Conservation (phyloP, 2,888 invertebrate species). For the Amblyteles armatorius region DNA sequence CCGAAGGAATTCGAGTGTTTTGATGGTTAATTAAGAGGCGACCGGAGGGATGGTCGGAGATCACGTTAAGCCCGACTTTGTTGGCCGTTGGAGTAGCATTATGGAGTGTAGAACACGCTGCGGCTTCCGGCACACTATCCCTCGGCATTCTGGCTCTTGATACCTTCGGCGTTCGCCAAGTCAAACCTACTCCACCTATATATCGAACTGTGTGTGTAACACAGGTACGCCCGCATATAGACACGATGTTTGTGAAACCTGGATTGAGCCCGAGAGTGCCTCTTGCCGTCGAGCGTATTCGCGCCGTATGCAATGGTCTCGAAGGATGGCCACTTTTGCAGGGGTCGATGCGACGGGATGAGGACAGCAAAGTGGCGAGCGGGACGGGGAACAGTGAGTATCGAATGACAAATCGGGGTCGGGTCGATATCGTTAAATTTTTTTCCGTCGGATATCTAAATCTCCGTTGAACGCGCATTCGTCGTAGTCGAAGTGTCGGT, state of each 20-base stretch:
- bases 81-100: constrained; percentile 38
- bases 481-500: no score
- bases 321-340: constrained; percentile 2
- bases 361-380: background rate
- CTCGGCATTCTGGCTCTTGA: constrained; percentile 38
- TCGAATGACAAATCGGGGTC: background rate
- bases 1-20: constrained; percentile 67
- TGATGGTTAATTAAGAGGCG: constrained; percentile 73
- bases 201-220: constrained; percentile 26
- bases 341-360: background rate
- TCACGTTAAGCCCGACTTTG: constrained; percentile 56
- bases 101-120: constrained; percentile 25
- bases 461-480: no score
- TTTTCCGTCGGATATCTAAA: no score
- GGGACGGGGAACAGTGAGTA: background rate
- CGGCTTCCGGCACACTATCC: constrained; percentile 47
- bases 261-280: constrained; percentile 43
- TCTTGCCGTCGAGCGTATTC: constrained; percentile 7
- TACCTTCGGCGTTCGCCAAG: constrained; percentile 42
- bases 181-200: constrained; percentile 33
- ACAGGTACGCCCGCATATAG: background rate
- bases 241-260: constrained; percentile 52
- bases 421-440: background rate
- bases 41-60: constrained; percentile 44
- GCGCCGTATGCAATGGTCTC: background rate